A percentile compares a stretch with the other conserved stretches of the same genome.
phyloP scores from a whole-genome alignment of 2,113 vertebrate species.

The Hippocampus barbouri region DNA sequence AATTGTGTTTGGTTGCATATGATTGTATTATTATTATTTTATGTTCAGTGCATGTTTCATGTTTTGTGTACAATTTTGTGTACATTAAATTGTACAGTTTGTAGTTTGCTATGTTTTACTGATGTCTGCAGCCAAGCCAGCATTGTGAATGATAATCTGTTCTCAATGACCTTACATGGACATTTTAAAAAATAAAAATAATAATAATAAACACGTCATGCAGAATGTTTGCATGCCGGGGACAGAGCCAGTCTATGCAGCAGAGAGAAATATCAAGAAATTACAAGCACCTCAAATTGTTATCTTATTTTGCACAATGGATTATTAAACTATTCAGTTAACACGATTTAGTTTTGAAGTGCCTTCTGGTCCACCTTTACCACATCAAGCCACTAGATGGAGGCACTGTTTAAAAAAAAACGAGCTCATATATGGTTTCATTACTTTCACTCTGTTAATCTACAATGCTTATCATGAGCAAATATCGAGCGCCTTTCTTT shows the following conservation, averaged over 20 bases:
- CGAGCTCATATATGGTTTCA: not conserved
- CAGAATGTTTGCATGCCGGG: not conserved
- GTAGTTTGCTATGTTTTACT: too few relatives aligned
- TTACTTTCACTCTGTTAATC: not conserved
- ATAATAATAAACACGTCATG: not conserved
- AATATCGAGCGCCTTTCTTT: too few relatives aligned
- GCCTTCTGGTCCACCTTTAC: not conserved
- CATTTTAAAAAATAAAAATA: too few relatives aligned
- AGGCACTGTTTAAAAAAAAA: conserved; percentile 19
- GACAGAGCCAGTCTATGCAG: not conserved
- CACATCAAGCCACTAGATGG: conserved; percentile 59
- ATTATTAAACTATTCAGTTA: not conserved
- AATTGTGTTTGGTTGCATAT: too few relatives aligned
- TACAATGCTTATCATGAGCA: too few relatives aligned
- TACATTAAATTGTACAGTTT: too few relatives aligned
- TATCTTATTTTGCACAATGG: not conserved
- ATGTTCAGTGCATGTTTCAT: too few relatives aligned
- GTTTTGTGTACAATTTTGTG: too few relatives aligned
- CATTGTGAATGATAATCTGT: too few relatives aligned
- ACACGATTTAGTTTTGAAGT: conserved; percentile 10
- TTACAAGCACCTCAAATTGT: not conserved
- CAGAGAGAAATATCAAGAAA: not conserved
- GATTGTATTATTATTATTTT: too few relatives aligned
- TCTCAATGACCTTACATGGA: too few relatives aligned
- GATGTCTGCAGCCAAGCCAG: too few relatives aligned